Conservation (phyloP, 2,113 vertebrate species). For the Ia io region DNA sequence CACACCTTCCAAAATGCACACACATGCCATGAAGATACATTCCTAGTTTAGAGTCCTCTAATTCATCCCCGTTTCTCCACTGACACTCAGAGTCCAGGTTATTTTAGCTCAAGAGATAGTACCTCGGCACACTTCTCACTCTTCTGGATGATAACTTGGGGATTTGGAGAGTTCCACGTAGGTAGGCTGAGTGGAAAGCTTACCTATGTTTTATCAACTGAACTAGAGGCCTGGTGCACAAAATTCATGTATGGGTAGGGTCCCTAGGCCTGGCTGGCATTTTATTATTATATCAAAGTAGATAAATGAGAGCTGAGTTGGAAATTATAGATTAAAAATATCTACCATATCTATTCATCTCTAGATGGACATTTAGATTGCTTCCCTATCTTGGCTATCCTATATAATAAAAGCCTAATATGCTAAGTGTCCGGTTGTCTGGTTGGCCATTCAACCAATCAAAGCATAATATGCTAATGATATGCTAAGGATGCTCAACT, state of each 20-base stretch:
- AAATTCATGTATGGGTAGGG: no score
- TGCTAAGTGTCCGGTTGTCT: no score
- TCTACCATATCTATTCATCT: not conserved
- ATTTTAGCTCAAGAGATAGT: not conserved
- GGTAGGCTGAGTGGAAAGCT: not conserved
- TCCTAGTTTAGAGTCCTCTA: not conserved
- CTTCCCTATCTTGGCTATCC: not conserved
- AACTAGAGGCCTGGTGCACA: not conserved
- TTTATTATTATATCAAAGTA: not conserved
- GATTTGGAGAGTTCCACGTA: not conserved
- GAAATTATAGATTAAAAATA: not conserved
- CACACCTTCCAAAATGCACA: not conserved
- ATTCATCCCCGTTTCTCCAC: not conserved
- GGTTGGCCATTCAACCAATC: no score
- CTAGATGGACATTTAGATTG: not conserved
- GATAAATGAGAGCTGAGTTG: not conserved
- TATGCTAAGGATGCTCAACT: no score
- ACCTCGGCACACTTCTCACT: not conserved
- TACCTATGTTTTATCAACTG: fast-evolving
- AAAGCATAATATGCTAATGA: no score
- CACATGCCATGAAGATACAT: not conserved
- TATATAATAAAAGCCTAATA: not conserved
- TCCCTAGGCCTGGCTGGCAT: no score
- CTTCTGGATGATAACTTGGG: not conserved
- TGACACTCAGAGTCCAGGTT: not conserved